These are phyloP conservation scores for Nicator chloris DNA, from an alignment of 2,113 vertebrate species.

Conservation along the genomic window DNA sequence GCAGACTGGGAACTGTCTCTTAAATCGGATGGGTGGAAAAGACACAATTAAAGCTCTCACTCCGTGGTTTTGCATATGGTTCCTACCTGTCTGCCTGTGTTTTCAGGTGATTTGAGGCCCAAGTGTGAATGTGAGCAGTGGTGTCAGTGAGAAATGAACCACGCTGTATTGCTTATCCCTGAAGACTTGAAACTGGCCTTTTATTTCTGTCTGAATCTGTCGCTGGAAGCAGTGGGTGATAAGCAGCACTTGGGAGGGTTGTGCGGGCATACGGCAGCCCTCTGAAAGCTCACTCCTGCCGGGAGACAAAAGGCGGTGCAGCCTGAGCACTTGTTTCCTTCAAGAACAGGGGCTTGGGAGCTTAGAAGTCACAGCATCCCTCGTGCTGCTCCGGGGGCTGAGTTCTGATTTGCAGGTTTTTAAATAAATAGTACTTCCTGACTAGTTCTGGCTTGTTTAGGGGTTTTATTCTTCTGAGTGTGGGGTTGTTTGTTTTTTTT, in stretches of 20 bases:
- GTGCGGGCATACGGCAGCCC: background rate
- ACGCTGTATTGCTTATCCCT: background rate
- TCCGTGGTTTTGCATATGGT: background rate
- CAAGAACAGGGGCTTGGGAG: background rate
- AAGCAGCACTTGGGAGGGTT: background rate
- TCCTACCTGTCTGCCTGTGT: background rate
- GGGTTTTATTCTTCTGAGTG: background rate
- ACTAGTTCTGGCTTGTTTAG: background rate
- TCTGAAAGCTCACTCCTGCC: background rate
- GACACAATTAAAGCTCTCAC: background rate
- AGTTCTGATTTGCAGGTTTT: background rate
- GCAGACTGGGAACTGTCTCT: background rate
- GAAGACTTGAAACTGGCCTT: background rate
- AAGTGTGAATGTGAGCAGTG: background rate
- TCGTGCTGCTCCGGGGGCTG: background rate
- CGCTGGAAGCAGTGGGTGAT: background rate
- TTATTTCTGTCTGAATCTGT: background rate
- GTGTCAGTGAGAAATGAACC: background rate
- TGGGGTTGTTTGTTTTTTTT: background rate
- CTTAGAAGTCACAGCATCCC: conserved; percentile 26
- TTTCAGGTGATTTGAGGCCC: background rate
- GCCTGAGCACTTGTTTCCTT: background rate
- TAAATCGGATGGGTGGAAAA: background rate
- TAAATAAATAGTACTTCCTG: conserved; percentile 9
- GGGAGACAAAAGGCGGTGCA: background rate